Evolutionary conservation across 2,797 vertebrate genomes (phyloP).

Genomic region (Enteromius thamalakanensis): DNA sequence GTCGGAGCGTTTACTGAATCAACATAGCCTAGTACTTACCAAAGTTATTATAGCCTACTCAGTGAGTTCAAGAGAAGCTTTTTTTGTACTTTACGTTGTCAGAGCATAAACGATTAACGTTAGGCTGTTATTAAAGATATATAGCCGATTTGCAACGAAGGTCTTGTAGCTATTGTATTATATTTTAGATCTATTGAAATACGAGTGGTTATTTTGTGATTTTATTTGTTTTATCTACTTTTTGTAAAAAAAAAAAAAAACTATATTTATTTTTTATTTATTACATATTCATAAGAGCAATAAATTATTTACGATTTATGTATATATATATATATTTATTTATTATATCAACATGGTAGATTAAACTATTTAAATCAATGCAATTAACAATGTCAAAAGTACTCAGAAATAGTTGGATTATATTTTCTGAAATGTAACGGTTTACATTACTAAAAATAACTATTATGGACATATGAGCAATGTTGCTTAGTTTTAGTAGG

Average conservation of each 20-base stretch:
- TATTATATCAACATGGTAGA: background rate
- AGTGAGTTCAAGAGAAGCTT: background rate
- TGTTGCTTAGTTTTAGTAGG: too few relatives aligned
- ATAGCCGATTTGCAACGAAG: background rate
- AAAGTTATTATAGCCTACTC: background rate
- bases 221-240: background rate
- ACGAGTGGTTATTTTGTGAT: background rate
- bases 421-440: background rate
- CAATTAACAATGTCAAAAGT: background rate
- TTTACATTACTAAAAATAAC: background rate
- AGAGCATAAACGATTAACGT: background rate
- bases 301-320: too few relatives aligned
- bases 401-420: background rate
- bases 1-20: background rate
- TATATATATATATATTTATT: too few relatives aligned
- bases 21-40: background rate
- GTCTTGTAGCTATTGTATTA: background rate
- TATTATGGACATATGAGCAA: too few relatives aligned
- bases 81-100: background rate
- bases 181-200: background rate
- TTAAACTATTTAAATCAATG: background rate
- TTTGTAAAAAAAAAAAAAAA: too few relatives aligned
- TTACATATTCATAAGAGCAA: background rate
- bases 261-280: too few relatives aligned
- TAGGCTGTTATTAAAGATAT: too few relatives aligned